phyloP scores from a whole-genome alignment of 92 coral and sea anemone species.

The Paragorgia papillata region DNA sequence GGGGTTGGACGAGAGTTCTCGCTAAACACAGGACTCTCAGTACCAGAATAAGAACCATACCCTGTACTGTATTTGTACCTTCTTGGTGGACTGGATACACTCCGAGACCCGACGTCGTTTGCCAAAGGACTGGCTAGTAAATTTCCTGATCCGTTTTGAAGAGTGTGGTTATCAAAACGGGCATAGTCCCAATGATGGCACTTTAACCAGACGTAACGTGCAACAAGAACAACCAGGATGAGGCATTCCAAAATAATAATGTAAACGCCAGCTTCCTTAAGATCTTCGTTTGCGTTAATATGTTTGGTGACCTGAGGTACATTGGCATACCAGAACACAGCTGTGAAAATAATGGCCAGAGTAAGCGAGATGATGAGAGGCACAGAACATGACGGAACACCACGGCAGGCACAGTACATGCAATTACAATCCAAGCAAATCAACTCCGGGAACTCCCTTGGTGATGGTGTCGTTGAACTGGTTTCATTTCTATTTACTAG shows the following conservation, averaged over 20 bases:
- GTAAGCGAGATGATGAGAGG: constrained; percentile 21
- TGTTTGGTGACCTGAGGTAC: constrained; percentile 12
- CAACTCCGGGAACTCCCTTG: background rate
- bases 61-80: no score
- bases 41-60: background rate
- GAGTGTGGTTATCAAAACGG: background rate
- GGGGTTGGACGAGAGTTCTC: no score
- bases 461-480: background rate
- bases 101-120: no score
- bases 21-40: no score
- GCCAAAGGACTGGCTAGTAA: no score
- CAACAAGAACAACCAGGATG: background rate
- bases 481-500: background rate
- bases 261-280: constrained; percentile 51
- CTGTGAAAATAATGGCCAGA: constrained; percentile 35
- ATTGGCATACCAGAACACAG: constrained; percentile 58
- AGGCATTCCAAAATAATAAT: constrained; percentile 21
- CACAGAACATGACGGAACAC: constrained; percentile 43
- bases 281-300: constrained; percentile 11
- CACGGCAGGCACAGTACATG: constrained; percentile 5
- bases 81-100: no score
- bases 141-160: no score
- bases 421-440: background rate
- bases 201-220: constrained; percentile 15
- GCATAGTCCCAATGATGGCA: background rate